phyloP scores from a whole-genome alignment of 2,888 invertebrate species.

The Netelia inedita region DNA sequence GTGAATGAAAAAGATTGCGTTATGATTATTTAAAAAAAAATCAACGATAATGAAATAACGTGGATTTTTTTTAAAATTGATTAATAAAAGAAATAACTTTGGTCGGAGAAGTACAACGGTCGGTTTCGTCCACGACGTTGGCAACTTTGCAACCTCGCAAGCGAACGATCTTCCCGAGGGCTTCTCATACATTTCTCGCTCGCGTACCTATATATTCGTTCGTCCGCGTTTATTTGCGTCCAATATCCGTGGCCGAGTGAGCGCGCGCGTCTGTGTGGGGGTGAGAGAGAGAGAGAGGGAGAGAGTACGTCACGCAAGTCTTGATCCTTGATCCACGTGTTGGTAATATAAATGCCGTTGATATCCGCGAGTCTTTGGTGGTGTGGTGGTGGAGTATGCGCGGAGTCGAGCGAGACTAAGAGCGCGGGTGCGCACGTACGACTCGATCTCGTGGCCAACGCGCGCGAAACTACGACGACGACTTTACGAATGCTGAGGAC shows the following conservation, averaged over 20 bases:
- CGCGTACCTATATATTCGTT: slow-evolving; percentile 24
- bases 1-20: too few relatives aligned
- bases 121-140: slow-evolving; percentile 24
- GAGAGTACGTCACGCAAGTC: slow-evolving; percentile 12
- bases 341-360: slow-evolving; percentile 28
- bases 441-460: slow-evolving; percentile 38
- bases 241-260: slow-evolving; percentile 54
- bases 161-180: slow-evolving; percentile 44
- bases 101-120: neutral
- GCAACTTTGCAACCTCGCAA: slow-evolving; percentile 21
- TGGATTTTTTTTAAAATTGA: neutral
- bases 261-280: slow-evolving; percentile 22
- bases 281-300: too few relatives aligned
- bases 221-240: slow-evolving; percentile 66
- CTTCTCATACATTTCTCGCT: neutral
- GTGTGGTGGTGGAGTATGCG: slow-evolving; percentile 49
- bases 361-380: neutral
- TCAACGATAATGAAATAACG: too few relatives aligned
- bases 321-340: slow-evolving; percentile 56
- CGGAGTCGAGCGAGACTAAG: slow-evolving; percentile 37
- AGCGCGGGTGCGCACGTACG: slow-evolving; percentile 59
- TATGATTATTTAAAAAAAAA: too few relatives aligned
- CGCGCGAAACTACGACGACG: slow-evolving; percentile 23
- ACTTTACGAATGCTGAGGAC: slow-evolving; percentile 1
- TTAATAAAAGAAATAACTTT: neutral